Conservation (phyloP, 2,888 invertebrate species). For the Cephus pygmeus region DNA sequence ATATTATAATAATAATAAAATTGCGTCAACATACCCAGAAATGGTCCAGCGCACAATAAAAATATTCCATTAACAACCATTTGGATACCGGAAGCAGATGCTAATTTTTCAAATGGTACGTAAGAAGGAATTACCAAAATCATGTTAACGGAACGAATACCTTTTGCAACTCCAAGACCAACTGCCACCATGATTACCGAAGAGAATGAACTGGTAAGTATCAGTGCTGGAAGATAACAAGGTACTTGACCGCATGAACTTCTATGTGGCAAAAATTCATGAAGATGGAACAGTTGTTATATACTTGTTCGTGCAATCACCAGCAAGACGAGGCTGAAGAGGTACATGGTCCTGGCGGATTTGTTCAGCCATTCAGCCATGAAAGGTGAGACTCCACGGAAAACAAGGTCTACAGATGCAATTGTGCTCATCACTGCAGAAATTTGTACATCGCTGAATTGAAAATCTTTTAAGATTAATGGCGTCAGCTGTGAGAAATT, state of each 20-base stretch:
- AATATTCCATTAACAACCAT: constrained; percentile 75
- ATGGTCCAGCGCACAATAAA: constrained; percentile 72
- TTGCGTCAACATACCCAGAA: constrained; percentile 69
- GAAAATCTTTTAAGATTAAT: constrained; percentile 75
- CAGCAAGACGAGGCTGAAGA: constrained; percentile 72
- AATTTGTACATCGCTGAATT: constrained; percentile 70
- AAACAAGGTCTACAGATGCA: constrained; percentile 70
- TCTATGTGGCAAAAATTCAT: constrained; percentile 12
- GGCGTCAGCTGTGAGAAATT: constrained; percentile 77
- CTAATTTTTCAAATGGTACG: constrained; percentile 75
- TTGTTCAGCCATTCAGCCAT: constrained; percentile 74
- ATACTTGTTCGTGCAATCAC: constrained; percentile 73
- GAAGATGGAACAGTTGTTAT: constrained; percentile 11
- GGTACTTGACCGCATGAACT: neutral
- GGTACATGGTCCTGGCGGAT: constrained; percentile 74
- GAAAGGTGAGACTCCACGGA: constrained; percentile 74
- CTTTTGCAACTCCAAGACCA: constrained; percentile 76
- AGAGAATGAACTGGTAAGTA: constrained; percentile 57
- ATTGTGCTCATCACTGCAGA: constrained; percentile 74
- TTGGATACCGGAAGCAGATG: constrained; percentile 78
- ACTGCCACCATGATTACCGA: constrained; percentile 68
- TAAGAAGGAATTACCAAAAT: constrained; percentile 76
- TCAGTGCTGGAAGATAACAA: constrained; percentile 57
- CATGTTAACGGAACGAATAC: constrained; percentile 77
- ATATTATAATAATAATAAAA: neutral